These are phyloP conservation scores for Emmelina monodactyla DNA, from an alignment of 2,888 invertebrate genomes.

Conservation along the genomic window DNA sequence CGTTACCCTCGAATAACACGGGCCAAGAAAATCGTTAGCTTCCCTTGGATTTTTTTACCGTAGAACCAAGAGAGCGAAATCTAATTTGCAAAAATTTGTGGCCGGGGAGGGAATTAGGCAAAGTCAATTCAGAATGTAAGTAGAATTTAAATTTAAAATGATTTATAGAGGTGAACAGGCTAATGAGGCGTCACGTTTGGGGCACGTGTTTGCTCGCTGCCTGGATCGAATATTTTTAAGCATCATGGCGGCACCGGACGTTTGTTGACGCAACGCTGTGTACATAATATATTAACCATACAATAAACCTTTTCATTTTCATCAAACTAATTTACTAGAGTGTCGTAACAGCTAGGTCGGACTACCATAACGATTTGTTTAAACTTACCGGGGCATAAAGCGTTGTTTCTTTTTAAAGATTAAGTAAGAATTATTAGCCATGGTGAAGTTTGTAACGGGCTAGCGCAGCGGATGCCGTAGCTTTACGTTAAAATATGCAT, in stretches of 20 bases:
- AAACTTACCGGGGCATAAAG: conserved; percentile 10
- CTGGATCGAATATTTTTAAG: conserved; percentile 38
- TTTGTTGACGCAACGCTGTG: conserved; percentile 30
- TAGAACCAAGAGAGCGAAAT: conserved; percentile 42
- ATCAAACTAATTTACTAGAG: no score
- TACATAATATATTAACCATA: no score
- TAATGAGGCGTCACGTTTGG: conserved; percentile 63
- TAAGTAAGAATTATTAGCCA: conserved; percentile 50
- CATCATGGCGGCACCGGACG: conserved; percentile 34
- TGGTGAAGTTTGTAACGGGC: conserved; percentile 47
- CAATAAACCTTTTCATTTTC: no score
- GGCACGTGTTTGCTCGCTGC: conserved; percentile 52
- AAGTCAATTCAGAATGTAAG: conserved; percentile 62
- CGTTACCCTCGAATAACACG: no score
- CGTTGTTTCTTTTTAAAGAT: conserved; percentile 23
- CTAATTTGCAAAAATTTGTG: conserved; percentile 58
- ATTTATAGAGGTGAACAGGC: conserved; percentile 61
- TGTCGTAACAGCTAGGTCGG: no score
- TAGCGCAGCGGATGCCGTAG: conserved; percentile 41
- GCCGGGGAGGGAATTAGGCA: conserved; percentile 54
- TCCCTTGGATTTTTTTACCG: conserved; percentile 39
- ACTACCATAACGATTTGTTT: no score
- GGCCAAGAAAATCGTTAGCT: conserved; percentile 27
- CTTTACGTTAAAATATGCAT: conserved; percentile 59
- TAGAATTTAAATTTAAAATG: conserved; percentile 66